Percentiles rank a stretch among this genome's conserved stretches.
These are phyloP conservation scores for Centrocercus urophasianus DNA, from an alignment of 2,113 vertebrate species.

Conservation along the genomic window DNA sequence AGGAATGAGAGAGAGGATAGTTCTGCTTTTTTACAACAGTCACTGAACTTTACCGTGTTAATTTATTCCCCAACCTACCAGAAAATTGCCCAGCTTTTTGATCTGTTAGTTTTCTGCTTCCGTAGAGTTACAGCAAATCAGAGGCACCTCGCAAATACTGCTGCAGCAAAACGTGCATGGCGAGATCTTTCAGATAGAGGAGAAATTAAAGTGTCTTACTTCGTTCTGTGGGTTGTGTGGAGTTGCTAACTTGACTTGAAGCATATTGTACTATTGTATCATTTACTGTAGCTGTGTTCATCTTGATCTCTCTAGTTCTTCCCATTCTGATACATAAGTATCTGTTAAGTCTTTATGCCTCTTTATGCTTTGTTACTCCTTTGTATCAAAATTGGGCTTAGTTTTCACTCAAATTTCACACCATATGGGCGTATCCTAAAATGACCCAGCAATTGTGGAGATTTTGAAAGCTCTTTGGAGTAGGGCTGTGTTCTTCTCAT, in stretches of 20 bases:
- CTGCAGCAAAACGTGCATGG: neutral
- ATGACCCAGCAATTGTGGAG: neutral
- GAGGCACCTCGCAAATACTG: neutral
- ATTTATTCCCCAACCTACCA: neutral
- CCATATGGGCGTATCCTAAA: neutral
- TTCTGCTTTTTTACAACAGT: neutral
- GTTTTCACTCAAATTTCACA: neutral
- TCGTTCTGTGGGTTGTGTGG: neutral
- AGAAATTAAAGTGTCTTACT: neutral
- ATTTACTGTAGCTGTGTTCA: neutral
- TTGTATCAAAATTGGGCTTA: neutral
- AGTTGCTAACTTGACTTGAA: neutral
- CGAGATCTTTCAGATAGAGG: neutral
- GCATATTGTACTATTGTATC: neutral
- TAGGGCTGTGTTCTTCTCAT: neutral
- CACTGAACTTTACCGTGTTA: neutral
- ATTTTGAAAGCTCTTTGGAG: neutral
- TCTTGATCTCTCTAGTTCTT: neutral
- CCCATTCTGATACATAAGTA: neutral
- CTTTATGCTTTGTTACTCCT: neutral
- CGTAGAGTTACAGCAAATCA: neutral
- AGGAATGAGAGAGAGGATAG: neutral
- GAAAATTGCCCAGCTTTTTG: neutral
- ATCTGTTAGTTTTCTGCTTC: neutral
- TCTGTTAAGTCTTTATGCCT: neutral